A percentile compares a stretch with the other conserved stretches of the same genome.
These are phyloP conservation scores for Rhabdophis nuchalis DNA, from an alignment of 2,797 vertebrate species.

Conservation along the genomic window DNA sequence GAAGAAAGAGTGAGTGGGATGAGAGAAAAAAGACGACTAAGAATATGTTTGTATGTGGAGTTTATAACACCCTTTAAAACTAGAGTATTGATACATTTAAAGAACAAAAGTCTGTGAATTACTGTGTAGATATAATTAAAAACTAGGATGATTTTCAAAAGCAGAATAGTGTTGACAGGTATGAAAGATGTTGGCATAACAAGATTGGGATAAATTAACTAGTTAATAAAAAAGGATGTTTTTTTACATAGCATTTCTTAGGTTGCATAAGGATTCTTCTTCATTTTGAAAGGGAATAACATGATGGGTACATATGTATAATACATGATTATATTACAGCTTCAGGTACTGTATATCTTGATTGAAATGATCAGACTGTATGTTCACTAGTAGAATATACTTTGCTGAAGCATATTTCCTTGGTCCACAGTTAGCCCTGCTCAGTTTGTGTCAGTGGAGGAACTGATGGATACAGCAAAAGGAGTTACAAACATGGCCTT, in stretches of 20 bases:
- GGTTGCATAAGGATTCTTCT: neutral
- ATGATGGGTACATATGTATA: neutral
- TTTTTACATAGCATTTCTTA: neutral
- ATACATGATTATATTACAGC: neutral
- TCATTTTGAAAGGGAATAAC: neutral
- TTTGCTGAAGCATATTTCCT: conserved; percentile 36
- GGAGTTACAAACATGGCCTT: conserved; percentile 93
- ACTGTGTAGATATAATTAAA: neutral
- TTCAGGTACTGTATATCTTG: neutral
- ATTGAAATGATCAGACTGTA: neutral
- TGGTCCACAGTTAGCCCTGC: conserved; percentile 81
- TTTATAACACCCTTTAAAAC: neutral
- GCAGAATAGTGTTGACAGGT: neutral
- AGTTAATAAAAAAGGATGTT: neutral
- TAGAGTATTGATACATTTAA: neutral
- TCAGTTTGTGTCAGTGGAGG: conserved; percentile 82
- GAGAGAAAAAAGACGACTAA: neutral
- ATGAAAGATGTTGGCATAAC: neutral
- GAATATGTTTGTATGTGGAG: neutral
- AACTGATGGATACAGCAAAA: conserved; percentile 89
- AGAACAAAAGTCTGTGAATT: neutral
- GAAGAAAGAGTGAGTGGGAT: neutral
- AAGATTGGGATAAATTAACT: neutral
- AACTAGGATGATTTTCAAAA: neutral
- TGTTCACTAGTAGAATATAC: neutral